Percentiles rank a stretch among this genome's conserved stretches.
Conservation (phyloP, 1,140 invertebrate genomes). For the Battus philenor region DNA sequence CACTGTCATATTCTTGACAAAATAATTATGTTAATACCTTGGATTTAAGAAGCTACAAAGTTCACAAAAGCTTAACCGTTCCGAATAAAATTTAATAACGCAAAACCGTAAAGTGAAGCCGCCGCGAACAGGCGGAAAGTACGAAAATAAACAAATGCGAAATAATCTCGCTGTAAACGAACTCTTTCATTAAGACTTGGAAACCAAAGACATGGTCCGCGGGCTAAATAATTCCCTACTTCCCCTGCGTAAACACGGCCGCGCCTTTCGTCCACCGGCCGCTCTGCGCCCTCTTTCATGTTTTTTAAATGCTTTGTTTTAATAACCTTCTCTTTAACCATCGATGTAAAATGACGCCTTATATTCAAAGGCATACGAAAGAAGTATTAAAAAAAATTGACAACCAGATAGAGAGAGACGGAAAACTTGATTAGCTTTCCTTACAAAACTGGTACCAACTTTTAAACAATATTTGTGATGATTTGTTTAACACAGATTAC, state of each 20-base stretch:
- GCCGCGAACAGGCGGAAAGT: constrained; percentile 21
- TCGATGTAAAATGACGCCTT: constrained; percentile 15
- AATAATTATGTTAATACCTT: too few species aligned
- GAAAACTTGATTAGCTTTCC: too few species aligned
- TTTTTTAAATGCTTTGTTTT: constrained; percentile 11
- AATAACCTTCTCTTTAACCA: constrained; percentile 10
- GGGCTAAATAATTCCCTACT: constrained; percentile 38
- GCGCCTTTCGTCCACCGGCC: constrained; percentile 6
- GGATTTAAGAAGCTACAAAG: neutral
- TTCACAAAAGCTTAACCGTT: neutral
- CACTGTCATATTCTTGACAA: too few species aligned
- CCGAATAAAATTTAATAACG: constrained; percentile 42
- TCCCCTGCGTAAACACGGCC: constrained; percentile 37
- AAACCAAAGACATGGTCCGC: constrained; percentile 45
- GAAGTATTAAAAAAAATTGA: neutral
- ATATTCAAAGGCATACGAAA: neutral
- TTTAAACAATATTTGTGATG: too few species aligned
- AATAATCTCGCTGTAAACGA: constrained; percentile 54
- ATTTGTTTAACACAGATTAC: too few species aligned
- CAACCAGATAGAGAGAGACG: neutral
- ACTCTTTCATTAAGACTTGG: constrained; percentile 60
- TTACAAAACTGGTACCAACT: too few species aligned
- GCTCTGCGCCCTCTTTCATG: constrained; percentile 4
- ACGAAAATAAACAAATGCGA: constrained; percentile 57
- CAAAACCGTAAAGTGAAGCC: constrained; percentile 34